Evolutionary conservation across 2,113 vertebrate species (phyloP).

Genomic region (Hippotragus niger): DNA sequence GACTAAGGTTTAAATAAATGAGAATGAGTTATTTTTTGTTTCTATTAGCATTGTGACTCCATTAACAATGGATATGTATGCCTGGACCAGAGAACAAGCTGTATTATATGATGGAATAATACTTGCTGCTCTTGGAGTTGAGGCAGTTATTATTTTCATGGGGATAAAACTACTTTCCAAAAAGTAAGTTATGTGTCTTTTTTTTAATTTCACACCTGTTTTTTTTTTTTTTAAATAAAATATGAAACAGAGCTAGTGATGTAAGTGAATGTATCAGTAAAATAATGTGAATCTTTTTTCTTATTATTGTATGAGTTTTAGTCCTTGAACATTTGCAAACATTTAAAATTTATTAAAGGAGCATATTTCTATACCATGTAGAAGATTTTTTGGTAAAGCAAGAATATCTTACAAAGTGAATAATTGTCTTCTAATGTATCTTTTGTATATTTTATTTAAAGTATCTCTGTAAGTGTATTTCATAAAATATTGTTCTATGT

Average conservation of each 20-base stretch:
- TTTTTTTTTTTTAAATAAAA: neutral
- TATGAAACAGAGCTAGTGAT: neutral
- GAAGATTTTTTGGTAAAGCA: slow-evolving; percentile 1
- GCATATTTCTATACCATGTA: neutral
- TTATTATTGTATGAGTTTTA: neutral
- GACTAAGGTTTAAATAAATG: neutral
- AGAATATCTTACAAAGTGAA: slow-evolving; percentile 6
- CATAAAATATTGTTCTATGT: neutral
- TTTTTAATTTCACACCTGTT: neutral
- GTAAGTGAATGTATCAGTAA: neutral
- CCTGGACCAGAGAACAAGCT: slow-evolving; percentile 92
- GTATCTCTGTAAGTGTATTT: neutral
- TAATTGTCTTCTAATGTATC: neutral
- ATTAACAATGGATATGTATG: slow-evolving; percentile 97
- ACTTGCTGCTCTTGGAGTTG: slow-evolving; percentile 89
- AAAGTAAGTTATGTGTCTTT: slow-evolving; percentile 80
- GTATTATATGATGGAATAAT: slow-evolving; percentile 95
- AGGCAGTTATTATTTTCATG: slow-evolving; percentile 91
- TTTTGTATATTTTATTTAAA: neutral
- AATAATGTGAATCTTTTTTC: neutral
- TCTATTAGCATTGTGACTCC: slow-evolving; percentile 91
- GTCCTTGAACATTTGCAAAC: neutral
- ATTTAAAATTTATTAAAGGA: neutral
- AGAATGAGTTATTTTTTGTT: neutral
- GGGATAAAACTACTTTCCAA: slow-evolving; percentile 87